Percentiles rank a stretch among this genome's conserved stretches.
These are phyloP conservation scores for Bombyx mandarina DNA, from an alignment of 1,140 invertebrate species.

Conservation along the genomic window DNA sequence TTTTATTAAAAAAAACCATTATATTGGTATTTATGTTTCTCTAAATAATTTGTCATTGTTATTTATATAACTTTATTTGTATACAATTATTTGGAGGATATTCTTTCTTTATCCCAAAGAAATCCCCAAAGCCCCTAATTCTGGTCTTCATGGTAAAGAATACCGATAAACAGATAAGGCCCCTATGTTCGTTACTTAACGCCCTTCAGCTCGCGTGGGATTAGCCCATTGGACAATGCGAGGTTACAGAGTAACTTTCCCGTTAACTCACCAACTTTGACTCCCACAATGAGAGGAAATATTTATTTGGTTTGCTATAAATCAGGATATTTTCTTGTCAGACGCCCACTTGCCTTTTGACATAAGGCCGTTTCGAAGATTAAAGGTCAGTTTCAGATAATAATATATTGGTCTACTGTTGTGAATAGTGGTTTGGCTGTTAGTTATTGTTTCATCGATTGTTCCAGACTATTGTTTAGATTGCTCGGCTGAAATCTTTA, in stretches of 20 bases:
- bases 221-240: constrained; percentile 1
- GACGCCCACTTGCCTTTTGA: background rate
- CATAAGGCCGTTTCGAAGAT: no score
- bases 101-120: background rate
- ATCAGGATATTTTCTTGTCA: constrained; percentile 2
- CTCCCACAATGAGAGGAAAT: constrained; percentile 1
- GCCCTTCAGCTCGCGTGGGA: constrained; percentile 4
- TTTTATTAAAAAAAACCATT: no score
- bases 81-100: no score
- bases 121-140: background rate
- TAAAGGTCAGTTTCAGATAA: no score
- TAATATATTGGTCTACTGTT: no score
- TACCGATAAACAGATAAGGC: constrained; percentile 7
- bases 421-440: no score
- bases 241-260: constrained; percentile 2
- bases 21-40: no score
- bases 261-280: constrained; percentile 4
- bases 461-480: no score
- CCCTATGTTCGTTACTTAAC: constrained; percentile 6
- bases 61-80: no score
- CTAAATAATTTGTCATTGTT: no score
- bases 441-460: no score
- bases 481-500: no score
- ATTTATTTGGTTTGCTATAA: constrained; percentile 2
- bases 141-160: background rate